These are phyloP conservation scores for Rutpela maculata DNA, from an alignment of 2,888 invertebrate genomes.

Conservation along the genomic window DNA sequence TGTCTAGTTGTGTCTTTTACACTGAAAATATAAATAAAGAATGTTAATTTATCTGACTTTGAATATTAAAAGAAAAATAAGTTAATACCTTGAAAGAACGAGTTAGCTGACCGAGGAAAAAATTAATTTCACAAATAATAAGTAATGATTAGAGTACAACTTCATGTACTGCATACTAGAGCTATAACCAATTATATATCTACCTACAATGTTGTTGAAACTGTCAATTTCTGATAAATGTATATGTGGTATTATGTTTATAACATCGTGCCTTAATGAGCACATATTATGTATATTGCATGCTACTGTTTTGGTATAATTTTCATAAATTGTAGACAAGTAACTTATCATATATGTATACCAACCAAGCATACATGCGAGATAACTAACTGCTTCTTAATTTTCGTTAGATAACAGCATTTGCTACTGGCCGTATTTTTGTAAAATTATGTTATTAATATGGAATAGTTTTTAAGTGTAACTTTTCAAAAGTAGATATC, in stretches of 20 bases:
- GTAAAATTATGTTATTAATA: neutral
- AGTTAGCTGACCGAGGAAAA: no score
- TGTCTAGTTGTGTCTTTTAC: no score
- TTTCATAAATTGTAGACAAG: slow-evolving; percentile 37
- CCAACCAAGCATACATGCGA: slow-evolving; percentile 19
- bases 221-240: slow-evolving; percentile 27
- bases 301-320: slow-evolving; percentile 38
- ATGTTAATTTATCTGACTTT: no score
- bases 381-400: slow-evolving; percentile 18
- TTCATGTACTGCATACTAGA: no score
- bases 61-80: no score
- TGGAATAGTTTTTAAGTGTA: neutral
- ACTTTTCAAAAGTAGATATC: neutral
- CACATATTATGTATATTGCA: slow-evolving; percentile 37
- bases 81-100: no score
- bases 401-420: neutral
- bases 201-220: slow-evolving; percentile 10
- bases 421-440: neutral
- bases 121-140: no score
- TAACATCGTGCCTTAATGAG: slow-evolving; percentile 21
- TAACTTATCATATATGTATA: slow-evolving; percentile 26
- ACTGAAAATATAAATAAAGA: no score
- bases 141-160: no score
- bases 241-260: slow-evolving; percentile 21
- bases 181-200: neutral